These are phyloP conservation scores for Trichacis sp. DNA, from an alignment of 2,888 invertebrate species.

Conservation along the genomic window DNA sequence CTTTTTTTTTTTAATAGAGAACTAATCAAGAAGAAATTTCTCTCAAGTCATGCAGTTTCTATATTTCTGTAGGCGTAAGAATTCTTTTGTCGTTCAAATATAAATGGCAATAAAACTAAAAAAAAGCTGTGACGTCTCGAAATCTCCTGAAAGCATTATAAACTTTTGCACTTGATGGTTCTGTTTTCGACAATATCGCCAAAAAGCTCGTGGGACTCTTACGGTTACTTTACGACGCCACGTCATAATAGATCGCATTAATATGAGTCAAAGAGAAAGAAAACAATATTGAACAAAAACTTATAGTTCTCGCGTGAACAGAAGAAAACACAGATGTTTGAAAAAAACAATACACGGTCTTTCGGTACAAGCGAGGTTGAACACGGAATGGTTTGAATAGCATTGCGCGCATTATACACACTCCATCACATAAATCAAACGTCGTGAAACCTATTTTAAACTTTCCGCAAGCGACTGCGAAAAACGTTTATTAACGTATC, in stretches of 20 bases:
- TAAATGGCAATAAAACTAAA: not conserved
- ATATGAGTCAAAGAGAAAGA: not conserved
- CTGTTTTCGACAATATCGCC: not conserved
- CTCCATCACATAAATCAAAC: too few relatives aligned
- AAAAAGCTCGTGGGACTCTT: not conserved
- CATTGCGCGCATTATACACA: too few relatives aligned
- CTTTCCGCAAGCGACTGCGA: too few relatives aligned
- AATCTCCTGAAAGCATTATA: not conserved
- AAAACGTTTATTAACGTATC: too few relatives aligned
- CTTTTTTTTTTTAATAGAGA: not conserved
- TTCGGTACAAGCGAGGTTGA: not conserved
- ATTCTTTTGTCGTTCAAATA: not conserved
- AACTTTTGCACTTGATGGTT: not conserved
- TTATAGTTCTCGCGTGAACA: not conserved
- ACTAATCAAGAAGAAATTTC: not conserved
- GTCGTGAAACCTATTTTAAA: too few relatives aligned
- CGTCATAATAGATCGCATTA: not conserved
- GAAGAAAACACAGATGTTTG: not conserved
- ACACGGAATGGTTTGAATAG: not conserved
- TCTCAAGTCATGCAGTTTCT: not conserved
- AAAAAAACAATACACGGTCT: not conserved
- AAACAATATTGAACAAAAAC: not conserved
- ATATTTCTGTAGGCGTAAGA: not conserved
- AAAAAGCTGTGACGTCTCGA: not conserved
- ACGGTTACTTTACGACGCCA: not conserved